Evolutionary conservation across 2,888 invertebrate species (phyloP).

Genomic region (Biston stratarius): DNA sequence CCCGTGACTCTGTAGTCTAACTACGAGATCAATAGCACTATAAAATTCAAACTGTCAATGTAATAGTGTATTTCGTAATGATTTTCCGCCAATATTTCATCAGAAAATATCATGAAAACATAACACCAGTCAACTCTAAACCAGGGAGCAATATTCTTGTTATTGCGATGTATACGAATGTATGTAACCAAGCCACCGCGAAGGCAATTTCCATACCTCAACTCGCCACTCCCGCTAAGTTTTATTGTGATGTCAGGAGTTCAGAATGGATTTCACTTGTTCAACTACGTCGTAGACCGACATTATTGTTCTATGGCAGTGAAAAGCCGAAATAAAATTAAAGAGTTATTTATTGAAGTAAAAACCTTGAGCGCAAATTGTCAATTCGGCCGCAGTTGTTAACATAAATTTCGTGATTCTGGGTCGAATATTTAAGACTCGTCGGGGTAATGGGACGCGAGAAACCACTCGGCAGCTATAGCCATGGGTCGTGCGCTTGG

Average conservation of each 20-base stretch:
- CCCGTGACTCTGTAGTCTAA: too few relatives aligned
- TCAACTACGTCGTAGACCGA: not conserved
- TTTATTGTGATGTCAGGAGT: not conserved
- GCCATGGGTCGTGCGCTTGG: not conserved
- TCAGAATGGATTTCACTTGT: not conserved
- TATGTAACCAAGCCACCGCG: too few relatives aligned
- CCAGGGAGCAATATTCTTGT: too few relatives aligned
- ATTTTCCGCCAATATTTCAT: too few relatives aligned
- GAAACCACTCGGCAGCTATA: conserved; percentile 18
- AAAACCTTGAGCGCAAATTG: conserved; percentile 27
- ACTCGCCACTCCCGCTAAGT: too few relatives aligned
- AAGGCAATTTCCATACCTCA: too few relatives aligned
- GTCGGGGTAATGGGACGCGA: conserved; percentile 30
- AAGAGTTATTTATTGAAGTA: conserved; percentile 20
- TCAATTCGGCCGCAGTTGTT: conserved; percentile 32
- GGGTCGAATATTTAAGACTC: conserved; percentile 20
- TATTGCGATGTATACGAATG: too few relatives aligned
- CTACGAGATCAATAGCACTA: too few relatives aligned
- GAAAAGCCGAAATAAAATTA: conserved; percentile 7
- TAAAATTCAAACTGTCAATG: too few relatives aligned
- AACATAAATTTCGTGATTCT: conserved; percentile 26
- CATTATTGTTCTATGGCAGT: not conserved
- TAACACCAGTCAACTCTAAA: too few relatives aligned
- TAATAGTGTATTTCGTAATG: too few relatives aligned
- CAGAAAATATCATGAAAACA: too few relatives aligned